Base-by-base conservation (phyloP, 2,797 vertebrate species). In the Falco biarmicus region DNA sequence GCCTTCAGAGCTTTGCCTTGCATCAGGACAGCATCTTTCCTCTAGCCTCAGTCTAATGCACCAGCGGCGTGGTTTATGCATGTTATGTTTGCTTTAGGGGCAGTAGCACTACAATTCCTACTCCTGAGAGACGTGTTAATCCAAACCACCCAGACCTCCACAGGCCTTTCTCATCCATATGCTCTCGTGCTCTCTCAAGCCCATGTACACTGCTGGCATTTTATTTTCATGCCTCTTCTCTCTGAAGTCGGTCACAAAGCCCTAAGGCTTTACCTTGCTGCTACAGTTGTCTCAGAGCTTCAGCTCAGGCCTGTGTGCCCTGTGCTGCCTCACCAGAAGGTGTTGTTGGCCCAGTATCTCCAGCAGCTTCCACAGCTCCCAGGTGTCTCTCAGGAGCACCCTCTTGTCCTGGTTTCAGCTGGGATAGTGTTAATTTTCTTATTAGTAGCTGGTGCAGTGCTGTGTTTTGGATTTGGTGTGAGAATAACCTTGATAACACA, bases 111-210 rank as follows among this genome's bases (percentile, higher is more conserved):
- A 65, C 17, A 8, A 13, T 65, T 68, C 34, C 17, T 22, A 12
- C 11, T 22, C 41, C 57, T 3, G 4, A 76, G 24, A 77, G 6
- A 28, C 0, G 1, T 0, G 0, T 43, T 73, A 64, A 68, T 3
- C 9, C 5, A 3, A 41, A 64, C 20, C 13, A 24, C 21, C 2
- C 50, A 76, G 26, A 48, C 9, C 50, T 18, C 24, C 75, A 25
- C 3, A 15, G 25, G 75, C n/a, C 29, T 69, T 76, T 76, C 71
- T 73, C 31, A 69, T 31, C 50, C 59, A 5, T 18, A 12, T 4
- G 54, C 14, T 31, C 56, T 60, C 34, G 8, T 0, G 0, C 32
- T 43, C n/a, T 63, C n/a, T 83, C 65, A 60, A 80, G n/a, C 17
- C 24, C 28, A 26, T 0, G 7, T 25, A 65, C 21, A 39, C 39